Base-by-base conservation (phyloP, 2,797 vertebrate species). In the Leucoraja ocellata region DNA sequence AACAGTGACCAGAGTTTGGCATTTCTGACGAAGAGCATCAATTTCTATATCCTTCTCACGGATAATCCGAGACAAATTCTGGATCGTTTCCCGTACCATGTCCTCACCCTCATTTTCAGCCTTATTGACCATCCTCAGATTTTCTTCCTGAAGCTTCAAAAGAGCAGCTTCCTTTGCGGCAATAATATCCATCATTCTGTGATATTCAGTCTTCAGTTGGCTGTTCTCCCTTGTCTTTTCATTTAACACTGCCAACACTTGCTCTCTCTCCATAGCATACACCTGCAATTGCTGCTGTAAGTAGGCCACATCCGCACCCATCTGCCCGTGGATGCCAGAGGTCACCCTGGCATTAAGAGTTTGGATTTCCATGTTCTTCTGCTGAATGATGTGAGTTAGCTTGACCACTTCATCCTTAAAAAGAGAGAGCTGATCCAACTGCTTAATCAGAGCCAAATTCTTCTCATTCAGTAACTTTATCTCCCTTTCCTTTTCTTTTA, bases 1-100 rank as follows among this genome's bases (percentile, higher is more conserved):
- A 46, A 99, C 98, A 0, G 98, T 96, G 95, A 99, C 28, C 93
- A 99, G 95, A 0, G 99, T 99, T 93, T 99, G 98, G 95, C 99
- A 99, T 96, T 99, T 99, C 93, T 99, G 99, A 77, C 97, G 99
- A 74, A 99, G 94, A 0, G 99, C 99, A 74, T 99, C 99, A 1
- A 99, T 99, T 96, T 99, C 99, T 0, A 99, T 99, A 95, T 99
- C 99, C 94, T 99, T 99, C 95, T 99, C 99, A 91, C 99, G 95
- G 95, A 99, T 99, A 94, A 99, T 99, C 84, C 99, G 97, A 0
- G 99, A 99, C 90, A 99, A 96, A 95, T 99, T 99, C 96, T 99
- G 99, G 95, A 99, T 97, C 74, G 99, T 99, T 96, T 99, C 99
- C 94, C 97, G 97, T 94, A 98, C 98, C 99, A 99, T 99, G 46